phyloP scores from a whole-genome alignment of 1,140 invertebrate genomes.

The Bombus balteatus region DNA sequence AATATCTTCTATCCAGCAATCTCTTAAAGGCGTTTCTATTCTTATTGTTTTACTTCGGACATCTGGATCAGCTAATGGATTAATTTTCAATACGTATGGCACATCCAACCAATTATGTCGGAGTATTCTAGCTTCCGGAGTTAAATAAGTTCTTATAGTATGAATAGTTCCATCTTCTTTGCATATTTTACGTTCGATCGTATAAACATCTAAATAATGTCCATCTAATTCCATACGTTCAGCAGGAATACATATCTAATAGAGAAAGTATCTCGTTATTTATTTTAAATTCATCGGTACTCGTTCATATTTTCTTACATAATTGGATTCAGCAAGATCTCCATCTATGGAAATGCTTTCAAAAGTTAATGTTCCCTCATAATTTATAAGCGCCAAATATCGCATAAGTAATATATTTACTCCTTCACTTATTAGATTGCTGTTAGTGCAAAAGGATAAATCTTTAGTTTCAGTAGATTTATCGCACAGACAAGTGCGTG shows the following conservation, averaged over 20 bases:
- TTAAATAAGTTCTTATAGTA: constrained; percentile 65
- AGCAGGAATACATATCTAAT: constrained; percentile 59
- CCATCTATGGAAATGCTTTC: constrained; percentile 84
- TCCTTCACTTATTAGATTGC: constrained; percentile 84
- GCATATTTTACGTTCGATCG: constrained; percentile 63
- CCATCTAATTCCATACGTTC: constrained; percentile 62
- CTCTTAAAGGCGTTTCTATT: constrained; percentile 37
- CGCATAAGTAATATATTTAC: constrained; percentile 85
- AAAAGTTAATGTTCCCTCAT: constrained; percentile 82
- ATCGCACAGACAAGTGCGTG: constrained; percentile 62
- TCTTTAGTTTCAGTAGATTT: constrained; percentile 47
- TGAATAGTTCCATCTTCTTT: constrained; percentile 42
- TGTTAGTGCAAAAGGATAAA: constrained; percentile 49
- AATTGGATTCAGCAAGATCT: constrained; percentile 83
- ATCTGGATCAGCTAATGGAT: constrained; percentile 57
- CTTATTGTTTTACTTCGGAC: constrained; percentile 1
- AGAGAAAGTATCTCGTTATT: constrained; percentile 6
- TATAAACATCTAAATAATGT: constrained; percentile 61
- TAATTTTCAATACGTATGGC: constrained; percentile 68
- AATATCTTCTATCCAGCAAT: constrained; percentile 82
- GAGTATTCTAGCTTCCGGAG: constrained; percentile 67
- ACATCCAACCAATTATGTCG: constrained; percentile 64
- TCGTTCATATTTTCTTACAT: constrained; percentile 79
- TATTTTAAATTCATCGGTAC: constrained; percentile 6
- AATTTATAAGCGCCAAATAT: constrained; percentile 83